Percentiles rank a stretch among this genome's conserved stretches.
These are phyloP conservation scores for Piaya cayana DNA, from an alignment of 2,113 vertebrate genomes.

Conservation along the genomic window DNA sequence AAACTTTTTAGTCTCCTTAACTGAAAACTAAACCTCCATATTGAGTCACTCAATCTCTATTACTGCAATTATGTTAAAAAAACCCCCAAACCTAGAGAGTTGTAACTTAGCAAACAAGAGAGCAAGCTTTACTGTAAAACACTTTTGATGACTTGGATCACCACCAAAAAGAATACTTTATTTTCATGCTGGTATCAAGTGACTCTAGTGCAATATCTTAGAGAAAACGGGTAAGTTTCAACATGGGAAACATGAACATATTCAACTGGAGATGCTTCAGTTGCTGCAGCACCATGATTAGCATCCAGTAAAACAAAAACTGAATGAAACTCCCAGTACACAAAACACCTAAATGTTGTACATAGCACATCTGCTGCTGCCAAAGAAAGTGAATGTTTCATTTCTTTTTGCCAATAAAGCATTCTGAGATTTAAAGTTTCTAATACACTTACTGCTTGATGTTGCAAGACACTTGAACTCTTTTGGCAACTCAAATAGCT, in stretches of 20 bases:
- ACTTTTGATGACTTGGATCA: background rate
- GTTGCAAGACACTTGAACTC: background rate
- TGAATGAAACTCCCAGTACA: background rate
- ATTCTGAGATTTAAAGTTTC: background rate
- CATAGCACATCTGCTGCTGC: background rate
- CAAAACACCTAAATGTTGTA: background rate
- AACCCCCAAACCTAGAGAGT: background rate
- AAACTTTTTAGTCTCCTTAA: background rate
- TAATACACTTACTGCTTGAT: background rate
- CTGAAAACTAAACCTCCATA: background rate
- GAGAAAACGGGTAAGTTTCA: background rate
- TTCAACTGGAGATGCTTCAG: background rate
- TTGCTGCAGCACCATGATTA: background rate
- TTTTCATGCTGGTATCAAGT: background rate
- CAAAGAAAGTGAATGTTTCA: background rate
- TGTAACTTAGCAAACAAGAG: background rate
- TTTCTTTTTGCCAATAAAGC: background rate
- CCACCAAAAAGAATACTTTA: background rate
- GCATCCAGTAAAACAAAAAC: background rate
- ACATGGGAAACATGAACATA: background rate
- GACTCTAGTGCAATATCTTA: background rate
- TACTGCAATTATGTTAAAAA: background rate
- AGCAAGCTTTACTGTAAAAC: background rate
- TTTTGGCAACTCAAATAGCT: background rate
- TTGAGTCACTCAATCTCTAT: background rate